Evolutionary conservation across 2,113 vertebrate genomes (phyloP), one percentile per base, ranked within the genome.

Genomic region (Excalfactoria chinensis): DNA sequence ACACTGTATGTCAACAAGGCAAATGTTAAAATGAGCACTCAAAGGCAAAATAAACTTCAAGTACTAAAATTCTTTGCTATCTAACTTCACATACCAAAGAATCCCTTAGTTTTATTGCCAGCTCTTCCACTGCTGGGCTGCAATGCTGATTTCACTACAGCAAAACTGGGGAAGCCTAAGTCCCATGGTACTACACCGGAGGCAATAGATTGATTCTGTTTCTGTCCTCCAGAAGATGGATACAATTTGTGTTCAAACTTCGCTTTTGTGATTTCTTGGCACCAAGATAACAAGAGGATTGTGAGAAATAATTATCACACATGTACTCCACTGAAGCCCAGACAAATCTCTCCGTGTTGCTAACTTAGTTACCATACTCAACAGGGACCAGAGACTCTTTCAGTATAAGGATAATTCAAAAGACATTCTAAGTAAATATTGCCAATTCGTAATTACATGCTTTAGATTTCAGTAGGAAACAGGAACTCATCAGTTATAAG

Each of bases 381-480:
- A 66, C 10, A 58, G 10, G 14, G 28, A 34, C 8, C 12, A 58
- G 28, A 59, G 22, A 59, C 11, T 21, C 30, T 78, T 71, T 16
- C 4, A 1, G 4, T 37, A 2, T 22, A 30, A 74, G 20, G 22
- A 59, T 46, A 58, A 25, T 23, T 19, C 48, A 40, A 49, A 46
- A 77, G 71, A 91, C 28, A 46, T 8, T 41, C 20, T 48, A 67
- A 83, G 37, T 28, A 85, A 48, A 62, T 87, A 70, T n/a, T 79
- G 26, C 70, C 21, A 26, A 34, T 66, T 87, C 40, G n/a, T 78
- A 53, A 66, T 91, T n/a, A 56, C 79, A 22, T 75, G 40, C 93
- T 96, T 95, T 85, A 96, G 88, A 89, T 96, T 91, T 69, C 79
- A 94, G 64, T 93, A 88, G 88, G 88, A 95, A 95, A 92, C 87